Base-by-base conservation (phyloP, 2,888 invertebrate genomes). In the Pyralis farinalis region DNA sequence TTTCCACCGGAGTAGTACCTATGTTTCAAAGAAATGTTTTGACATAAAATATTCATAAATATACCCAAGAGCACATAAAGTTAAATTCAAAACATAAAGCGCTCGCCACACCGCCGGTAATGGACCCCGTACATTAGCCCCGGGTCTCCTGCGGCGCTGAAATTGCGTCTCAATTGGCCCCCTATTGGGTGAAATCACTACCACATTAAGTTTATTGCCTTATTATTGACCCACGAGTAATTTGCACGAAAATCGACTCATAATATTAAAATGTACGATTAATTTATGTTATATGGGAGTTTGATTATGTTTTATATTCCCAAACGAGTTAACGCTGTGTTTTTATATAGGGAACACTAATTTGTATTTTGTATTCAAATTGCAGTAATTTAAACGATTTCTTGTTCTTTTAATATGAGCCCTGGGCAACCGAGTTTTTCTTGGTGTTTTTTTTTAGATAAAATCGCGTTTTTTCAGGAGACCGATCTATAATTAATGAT, bases 81-180 rank as follows among this genome's bases (percentile, higher is more conserved):
- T 25, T 25, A 8, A 25, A 25, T 25, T 25, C 25, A 25, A 25
- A 25, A 7, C 7, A 25, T n/a, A n/a, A n/a, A 7, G 7, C 25
- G 25, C 25, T 7, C 16, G 16, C 16, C 16, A 16, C 16, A 4
- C 16, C 16, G 31, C 20, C 32, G 27, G 42, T 57, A 62, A 62
- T 58, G 58, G 65, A 45, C 42, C 40, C 44, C 48, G 46, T 65
- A 69, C 74, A 75, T 76, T 76, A 80, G 72, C 60, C 53, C 43
- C 3, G 48, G 45, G 57, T 37, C 39, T 52, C 82, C 82, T 55
- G 74, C 55, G 38, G 79, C 34, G 72, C 21, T 40, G 44, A 58
- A 70, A 77, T 77, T 67, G 74, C 64, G 57, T 52, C 58, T 51
- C 68, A 71, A 81, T 83, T 78, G 83, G 68, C 57, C 65, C 61